Conservation (phyloP, 2,113 vertebrate genomes). For the Xiphorhynchus elegans region DNA sequence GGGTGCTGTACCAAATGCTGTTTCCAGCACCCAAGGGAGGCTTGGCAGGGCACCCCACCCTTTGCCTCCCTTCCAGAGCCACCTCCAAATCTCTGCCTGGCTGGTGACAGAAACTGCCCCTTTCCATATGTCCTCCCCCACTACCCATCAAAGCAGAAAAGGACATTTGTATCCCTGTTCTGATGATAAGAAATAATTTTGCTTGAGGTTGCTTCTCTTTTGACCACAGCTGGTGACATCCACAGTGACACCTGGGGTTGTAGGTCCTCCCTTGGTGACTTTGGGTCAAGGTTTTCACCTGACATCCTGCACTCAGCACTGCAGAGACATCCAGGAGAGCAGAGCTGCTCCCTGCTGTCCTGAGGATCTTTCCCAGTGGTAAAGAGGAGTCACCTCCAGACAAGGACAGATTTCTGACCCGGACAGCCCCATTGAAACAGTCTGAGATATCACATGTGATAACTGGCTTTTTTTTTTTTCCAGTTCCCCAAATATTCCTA, state of each 20-base stretch:
- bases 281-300: background rate
- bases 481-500: background rate
- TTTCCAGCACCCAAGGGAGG: background rate
- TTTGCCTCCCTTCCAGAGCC: background rate
- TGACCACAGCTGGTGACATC: background rate
- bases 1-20: accelerated
- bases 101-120: background rate
- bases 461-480: background rate
- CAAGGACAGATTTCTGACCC: background rate
- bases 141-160: background rate
- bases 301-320: background rate
- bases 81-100: background rate
- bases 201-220: background rate
- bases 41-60: background rate
- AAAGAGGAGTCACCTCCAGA: background rate
- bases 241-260: background rate
- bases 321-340: background rate
- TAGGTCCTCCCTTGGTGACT: background rate
- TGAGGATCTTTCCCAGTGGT: background rate
- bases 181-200: background rate
- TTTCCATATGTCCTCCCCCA: background rate
- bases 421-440: background rate
- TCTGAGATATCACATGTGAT: background rate
- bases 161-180: background rate
- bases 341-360: background rate